Evolutionary conservation across 2,797 vertebrate genomes (phyloP), one percentile per base, ranked within the genome.

Genomic region (Gorsachius magnificus): DNA sequence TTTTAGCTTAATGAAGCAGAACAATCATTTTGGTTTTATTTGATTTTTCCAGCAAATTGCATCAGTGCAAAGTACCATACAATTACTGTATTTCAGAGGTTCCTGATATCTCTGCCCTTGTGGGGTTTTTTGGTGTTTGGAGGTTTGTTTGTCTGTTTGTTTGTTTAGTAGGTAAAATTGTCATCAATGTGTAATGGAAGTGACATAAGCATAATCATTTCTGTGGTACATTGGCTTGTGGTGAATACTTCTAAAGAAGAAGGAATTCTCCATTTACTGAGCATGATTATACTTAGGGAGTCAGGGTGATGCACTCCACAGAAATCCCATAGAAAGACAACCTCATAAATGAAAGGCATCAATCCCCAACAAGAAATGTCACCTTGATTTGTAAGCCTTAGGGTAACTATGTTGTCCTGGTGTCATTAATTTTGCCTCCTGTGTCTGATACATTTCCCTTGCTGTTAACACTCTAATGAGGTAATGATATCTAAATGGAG

Each of bases 1-100:
- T 53, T 94, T 96, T 92, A 96, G 68, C 77, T 94, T 96, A 80
- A 82, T 87, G 87, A 97, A 96, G 85, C 70, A 93, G 87, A 97
- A 95, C 54, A 95, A 84, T 87, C 93, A 77, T 83, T 85, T 87
- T 58, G 13, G 82, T 25, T 82, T 90, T 83, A 76, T 95, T 91
- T 96, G 72, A 80, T 61, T 96, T 91, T 91, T 87, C 93, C 56
- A 96, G 87, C 65, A 97, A 94, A 93, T 89, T 71, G 65, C 50
- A 92, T 93, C 75, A 41, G 65, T 66, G 38, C 80, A 91, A 89
- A 96, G 72, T 80, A 83, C 66, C 48, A 86, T 69, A 51, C 48
- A 86, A 70, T 51, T 65, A 76, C 28, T 64, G 8, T 26, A 81
- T 92, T 93, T 78, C 26, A 92, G 16, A 66, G 19, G 41, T 83